Percentiles rank a stretch among this genome's conserved stretches.
phyloP scores from a whole-genome alignment of 2,113 vertebrate species.

The Phocoena sinus region DNA sequence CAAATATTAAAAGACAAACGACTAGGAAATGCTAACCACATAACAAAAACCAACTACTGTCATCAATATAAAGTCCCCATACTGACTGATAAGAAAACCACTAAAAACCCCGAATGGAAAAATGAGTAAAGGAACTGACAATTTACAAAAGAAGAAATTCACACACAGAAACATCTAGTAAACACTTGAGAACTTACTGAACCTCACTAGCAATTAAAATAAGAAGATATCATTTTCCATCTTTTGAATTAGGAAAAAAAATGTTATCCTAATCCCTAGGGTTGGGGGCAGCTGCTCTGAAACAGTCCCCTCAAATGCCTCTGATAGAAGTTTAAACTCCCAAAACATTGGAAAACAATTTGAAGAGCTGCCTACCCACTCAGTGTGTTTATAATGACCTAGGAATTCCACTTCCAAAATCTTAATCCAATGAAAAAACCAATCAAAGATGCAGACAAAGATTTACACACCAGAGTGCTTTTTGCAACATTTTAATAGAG shows the following conservation, averaged over 20 bases:
- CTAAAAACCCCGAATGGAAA: background rate
- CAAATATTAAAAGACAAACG: background rate
- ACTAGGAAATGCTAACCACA: background rate
- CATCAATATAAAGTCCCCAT: background rate
- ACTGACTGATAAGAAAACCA: background rate
- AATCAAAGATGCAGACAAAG: background rate
- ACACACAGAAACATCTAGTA: background rate
- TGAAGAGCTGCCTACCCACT: background rate
- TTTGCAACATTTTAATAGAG: background rate
- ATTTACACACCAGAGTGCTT: background rate
- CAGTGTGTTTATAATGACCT: background rate
- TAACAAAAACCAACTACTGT: background rate
- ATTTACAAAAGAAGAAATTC: background rate
- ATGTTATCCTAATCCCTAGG: background rate
- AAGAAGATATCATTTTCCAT: background rate
- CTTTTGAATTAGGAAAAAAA: background rate
- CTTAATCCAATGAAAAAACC: background rate
- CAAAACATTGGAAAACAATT: background rate
- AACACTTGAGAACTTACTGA: background rate
- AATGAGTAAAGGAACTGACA: background rate
- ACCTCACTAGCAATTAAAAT: background rate
- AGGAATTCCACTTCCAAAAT: background rate
- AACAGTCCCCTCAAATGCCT: background rate
- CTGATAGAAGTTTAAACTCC: background rate
- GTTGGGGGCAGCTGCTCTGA: background rate